Conservation (phyloP, 2,113 vertebrate species). For the Pluvianellus socialis region DNA sequence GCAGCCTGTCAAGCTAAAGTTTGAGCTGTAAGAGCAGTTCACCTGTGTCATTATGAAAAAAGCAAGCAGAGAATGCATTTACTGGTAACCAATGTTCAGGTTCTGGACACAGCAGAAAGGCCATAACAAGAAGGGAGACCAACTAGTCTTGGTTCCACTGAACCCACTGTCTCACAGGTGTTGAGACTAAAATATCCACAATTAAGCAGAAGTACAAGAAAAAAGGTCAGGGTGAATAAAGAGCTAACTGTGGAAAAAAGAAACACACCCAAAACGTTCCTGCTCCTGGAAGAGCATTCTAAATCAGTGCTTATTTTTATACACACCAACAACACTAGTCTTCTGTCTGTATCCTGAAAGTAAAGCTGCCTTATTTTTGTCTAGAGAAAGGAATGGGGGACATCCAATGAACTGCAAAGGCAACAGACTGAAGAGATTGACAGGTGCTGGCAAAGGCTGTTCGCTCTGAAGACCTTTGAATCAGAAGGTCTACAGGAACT, state of each 20-base stretch:
- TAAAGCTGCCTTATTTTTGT: neutral
- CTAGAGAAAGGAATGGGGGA: neutral
- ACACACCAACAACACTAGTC: neutral
- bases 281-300: neutral
- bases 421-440: neutral
- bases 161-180: neutral
- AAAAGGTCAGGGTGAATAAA: neutral
- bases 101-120: neutral
- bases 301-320: neutral
- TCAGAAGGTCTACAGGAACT: neutral
- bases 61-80: neutral
- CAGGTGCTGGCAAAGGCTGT: neutral
- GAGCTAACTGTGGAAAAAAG: neutral
- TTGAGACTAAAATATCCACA: neutral
- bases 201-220: neutral
- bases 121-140: neutral
- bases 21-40: neutral
- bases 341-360: neutral
- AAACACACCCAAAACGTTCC: neutral
- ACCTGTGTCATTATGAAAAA: neutral
- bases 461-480: neutral
- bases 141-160: neutral
- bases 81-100: neutral
- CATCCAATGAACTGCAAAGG: neutral
- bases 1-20: neutral